Percentiles rank a stretch among this genome's conserved stretches.
Evolutionary conservation across 2,797 vertebrate genomes (phyloP).

Genomic region (Australoheros facetus): DNA sequence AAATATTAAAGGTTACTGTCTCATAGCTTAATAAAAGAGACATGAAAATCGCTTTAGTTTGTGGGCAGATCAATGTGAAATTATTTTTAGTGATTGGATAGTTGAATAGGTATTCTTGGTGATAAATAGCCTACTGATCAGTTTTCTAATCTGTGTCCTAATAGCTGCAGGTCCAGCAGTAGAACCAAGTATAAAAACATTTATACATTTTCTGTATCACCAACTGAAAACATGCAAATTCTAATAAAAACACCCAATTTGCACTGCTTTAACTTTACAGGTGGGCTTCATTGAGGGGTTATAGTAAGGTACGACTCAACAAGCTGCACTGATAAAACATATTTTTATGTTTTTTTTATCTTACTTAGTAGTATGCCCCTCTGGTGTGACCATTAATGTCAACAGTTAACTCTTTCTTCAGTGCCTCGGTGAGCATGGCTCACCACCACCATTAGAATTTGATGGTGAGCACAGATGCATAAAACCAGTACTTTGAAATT

Average conservation of each 20-base stretch:
- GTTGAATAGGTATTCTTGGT: no score
- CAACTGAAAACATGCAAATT: not conserved
- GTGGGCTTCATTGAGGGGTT: not conserved
- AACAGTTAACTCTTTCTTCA: not conserved
- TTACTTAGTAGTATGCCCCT: not conserved
- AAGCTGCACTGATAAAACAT: not conserved
- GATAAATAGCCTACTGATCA: no score
- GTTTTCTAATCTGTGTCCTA: no score
- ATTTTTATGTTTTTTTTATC: no score
- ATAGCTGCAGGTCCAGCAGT: no score
- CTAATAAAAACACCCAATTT: not conserved
- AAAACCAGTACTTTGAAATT: not conserved
- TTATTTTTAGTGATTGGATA: no score
- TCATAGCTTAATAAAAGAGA: not conserved
- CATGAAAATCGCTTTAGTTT: not conserved
- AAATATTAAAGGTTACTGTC: not conserved
- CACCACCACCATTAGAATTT: not conserved
- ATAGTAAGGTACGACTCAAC: not conserved
- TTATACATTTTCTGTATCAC: not conserved
- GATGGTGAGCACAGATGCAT: not conserved
- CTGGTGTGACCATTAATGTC: not conserved
- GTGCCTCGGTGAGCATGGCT: not conserved
- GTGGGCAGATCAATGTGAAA: no score
- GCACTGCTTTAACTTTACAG: not conserved
- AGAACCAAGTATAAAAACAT: not conserved